phyloP scores from a whole-genome alignment of 2,797 vertebrate genomes.

The Dicrostonyx torquatus region DNA sequence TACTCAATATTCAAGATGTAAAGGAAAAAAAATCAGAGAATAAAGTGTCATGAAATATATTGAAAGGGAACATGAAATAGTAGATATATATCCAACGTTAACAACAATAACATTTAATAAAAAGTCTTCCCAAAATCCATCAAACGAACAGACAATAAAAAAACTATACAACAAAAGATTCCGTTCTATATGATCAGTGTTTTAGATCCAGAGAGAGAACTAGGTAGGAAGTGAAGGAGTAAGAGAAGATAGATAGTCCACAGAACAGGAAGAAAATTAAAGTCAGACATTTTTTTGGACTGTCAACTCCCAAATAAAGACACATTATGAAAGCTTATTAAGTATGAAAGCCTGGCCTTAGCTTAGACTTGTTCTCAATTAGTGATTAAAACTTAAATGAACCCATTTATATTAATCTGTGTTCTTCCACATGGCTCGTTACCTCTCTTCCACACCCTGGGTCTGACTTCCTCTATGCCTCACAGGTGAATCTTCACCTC shows the following conservation, averaged over 20 bases:
- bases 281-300: neutral
- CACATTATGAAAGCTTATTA: neutral
- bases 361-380: neutral
- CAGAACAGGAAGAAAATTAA: neutral
- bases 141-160: neutral
- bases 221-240: neutral
- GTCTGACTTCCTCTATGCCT: neutral
- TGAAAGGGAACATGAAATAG: neutral
- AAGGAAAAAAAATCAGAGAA: neutral
- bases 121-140: neutral
- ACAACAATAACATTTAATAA: neutral
- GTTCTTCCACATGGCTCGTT: neutral
- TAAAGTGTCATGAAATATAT: neutral
- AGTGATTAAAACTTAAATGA: neutral
- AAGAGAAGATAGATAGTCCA: neutral
- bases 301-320: neutral
- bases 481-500: neutral
- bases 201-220: neutral
- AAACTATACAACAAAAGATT: neutral
- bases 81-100: neutral
- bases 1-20: neutral
- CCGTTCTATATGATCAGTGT: neutral
- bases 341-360: neutral
- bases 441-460: neutral
- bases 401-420: neutral